A percentile compares a stretch with the other conserved stretches of the same genome.
Conservation (phyloP, 1,140 invertebrate species). For the Panagrolaimus sp. region DNA sequence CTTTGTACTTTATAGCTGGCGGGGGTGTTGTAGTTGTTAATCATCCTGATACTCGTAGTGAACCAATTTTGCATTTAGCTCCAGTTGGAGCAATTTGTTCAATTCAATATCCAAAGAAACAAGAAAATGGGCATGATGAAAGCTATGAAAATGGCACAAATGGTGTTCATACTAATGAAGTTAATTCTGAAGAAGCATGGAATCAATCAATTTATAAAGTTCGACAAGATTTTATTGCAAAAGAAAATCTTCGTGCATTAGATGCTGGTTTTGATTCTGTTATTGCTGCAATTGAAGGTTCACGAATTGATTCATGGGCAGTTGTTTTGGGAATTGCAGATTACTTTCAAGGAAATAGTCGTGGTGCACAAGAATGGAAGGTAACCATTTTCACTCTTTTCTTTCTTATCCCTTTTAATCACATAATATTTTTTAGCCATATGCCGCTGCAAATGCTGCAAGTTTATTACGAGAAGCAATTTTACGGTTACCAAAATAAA, state of each 20-base stretch:
- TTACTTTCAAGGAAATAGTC: slow-evolving; percentile 76
- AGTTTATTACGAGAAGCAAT: slow-evolving; percentile 7
- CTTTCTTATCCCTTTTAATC: background rate
- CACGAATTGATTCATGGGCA: slow-evolving; percentile 78
- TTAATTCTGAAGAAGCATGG: slow-evolving; percentile 7
- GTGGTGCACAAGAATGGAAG: slow-evolving; percentile 48
- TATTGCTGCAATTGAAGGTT: slow-evolving; percentile 72
- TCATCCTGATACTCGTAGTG: slow-evolving; percentile 66
- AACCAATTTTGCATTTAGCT: slow-evolving; percentile 44
- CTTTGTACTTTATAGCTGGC: slow-evolving; percentile 65
- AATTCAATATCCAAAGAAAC: slow-evolving; percentile 51
- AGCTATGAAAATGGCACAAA: slow-evolving; percentile 40
- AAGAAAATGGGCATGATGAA: slow-evolving; percentile 43
- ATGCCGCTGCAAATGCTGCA: slow-evolving; percentile 46
- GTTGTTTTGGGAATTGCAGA: slow-evolving; percentile 78
- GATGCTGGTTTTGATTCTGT: slow-evolving; percentile 96
- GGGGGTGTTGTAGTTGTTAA: slow-evolving; percentile 89
- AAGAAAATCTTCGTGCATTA: slow-evolving; percentile 74
- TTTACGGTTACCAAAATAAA: background rate
- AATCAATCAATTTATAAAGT: slow-evolving; percentile 26
- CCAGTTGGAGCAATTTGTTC: slow-evolving; percentile 49
- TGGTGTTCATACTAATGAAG: slow-evolving; percentile 10
- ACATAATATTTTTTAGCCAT: slow-evolving; percentile 35
- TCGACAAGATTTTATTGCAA: slow-evolving; percentile 68
- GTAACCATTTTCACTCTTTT: slow-evolving; percentile 20